Conservation (phyloP, 2,113 vertebrate genomes). For the Campylomormyrus tamandua region DNA sequence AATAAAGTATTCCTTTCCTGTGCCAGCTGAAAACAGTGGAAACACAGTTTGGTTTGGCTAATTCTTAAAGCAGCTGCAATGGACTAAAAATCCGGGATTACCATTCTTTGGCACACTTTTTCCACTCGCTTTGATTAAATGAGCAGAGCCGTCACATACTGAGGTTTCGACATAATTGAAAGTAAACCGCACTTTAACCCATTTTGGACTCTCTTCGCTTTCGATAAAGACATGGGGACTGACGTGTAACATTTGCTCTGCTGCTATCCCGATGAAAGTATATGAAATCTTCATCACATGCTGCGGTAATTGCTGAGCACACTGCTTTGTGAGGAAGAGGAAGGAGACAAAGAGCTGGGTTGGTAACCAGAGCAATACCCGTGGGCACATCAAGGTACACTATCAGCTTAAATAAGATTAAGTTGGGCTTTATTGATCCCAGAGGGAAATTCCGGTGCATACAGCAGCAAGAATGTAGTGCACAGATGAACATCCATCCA, state of each 20-base stretch:
- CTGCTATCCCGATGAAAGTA: neutral
- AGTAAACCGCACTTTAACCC: neutral
- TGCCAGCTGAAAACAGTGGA: constrained; percentile 13
- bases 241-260: neutral
- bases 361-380: neutral
- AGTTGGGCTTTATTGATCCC: neutral
- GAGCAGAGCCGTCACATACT: neutral
- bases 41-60: constrained; percentile 15
- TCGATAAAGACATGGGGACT: neutral
- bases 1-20: constrained; percentile 7
- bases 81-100: constrained; percentile 15
- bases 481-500: neutral
- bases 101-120: constrained; percentile 3
- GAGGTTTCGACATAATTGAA: neutral
- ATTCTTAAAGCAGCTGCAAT: constrained; percentile 15
- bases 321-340: neutral
- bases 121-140: neutral
- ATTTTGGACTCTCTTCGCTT: neutral
- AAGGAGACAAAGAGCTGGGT: neutral
- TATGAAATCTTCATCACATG: neutral
- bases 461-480: neutral
- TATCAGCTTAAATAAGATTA: neutral
- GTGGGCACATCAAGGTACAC: neutral
- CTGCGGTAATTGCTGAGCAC: neutral
- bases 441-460: neutral